phyloP scores from a whole-genome alignment of 1,140 invertebrate genomes.

The Subanguina moxae region DNA sequence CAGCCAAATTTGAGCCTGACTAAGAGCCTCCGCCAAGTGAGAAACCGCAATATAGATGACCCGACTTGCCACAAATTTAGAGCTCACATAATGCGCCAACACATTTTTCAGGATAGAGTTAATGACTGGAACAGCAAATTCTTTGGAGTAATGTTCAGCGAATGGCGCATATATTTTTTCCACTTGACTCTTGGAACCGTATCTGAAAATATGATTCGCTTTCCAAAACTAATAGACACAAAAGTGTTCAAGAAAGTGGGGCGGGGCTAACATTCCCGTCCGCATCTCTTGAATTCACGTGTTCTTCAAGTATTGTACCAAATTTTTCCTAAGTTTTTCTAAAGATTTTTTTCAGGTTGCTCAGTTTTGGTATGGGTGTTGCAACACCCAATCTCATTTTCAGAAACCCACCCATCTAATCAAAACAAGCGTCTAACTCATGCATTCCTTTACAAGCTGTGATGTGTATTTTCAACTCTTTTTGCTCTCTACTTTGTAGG shows the following conservation, averaged over 20 bases:
- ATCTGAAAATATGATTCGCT: conserved; percentile 64
- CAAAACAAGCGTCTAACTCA: too few species aligned
- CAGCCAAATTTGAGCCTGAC: conserved; percentile 89
- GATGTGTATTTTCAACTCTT: too few species aligned
- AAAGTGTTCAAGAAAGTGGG: neutral
- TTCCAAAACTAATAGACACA: neutral
- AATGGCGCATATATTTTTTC: conserved; percentile 86
- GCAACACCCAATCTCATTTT: too few species aligned
- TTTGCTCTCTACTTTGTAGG: too few species aligned
- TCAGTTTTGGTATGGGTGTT: too few species aligned
- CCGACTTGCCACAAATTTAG: conserved; percentile 81
- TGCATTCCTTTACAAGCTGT: too few species aligned
- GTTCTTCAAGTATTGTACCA: too few species aligned
- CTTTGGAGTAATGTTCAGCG: conserved; percentile 87
- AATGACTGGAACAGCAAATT: conserved; percentile 80
- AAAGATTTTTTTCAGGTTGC: too few species aligned
- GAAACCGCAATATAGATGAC: conserved; percentile 85
- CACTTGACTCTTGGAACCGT: conserved; percentile 89
- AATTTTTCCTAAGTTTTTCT: too few species aligned
- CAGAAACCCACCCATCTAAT: too few species aligned
- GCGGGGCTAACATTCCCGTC: neutral
- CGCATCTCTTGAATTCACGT: too few species aligned
- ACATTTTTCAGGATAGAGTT: conserved; percentile 71
- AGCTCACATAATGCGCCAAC: conserved; percentile 79
- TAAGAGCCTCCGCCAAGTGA: conserved; percentile 77